phyloP scores from a whole-genome alignment of 1,140 invertebrate genomes.

The Drosophila burlai region DNA sequence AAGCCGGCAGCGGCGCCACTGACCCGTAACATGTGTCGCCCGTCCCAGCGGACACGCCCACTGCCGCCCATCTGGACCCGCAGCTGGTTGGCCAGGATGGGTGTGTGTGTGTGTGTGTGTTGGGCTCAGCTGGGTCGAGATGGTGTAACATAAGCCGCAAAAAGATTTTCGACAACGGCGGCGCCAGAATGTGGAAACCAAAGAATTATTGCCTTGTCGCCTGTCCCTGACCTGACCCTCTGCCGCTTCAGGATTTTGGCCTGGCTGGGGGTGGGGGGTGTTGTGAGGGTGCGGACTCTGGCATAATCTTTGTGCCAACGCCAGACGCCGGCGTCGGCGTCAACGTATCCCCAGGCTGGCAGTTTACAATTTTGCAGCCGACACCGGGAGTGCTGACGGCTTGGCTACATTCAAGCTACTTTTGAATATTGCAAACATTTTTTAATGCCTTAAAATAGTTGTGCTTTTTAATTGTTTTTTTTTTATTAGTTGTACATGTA shows the following conservation, averaged over 20 bases:
- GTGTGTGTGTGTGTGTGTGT: slow-evolving; percentile 3
- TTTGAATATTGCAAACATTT: not conserved
- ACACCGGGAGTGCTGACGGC: not conserved
- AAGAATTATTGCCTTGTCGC: slow-evolving; percentile 78
- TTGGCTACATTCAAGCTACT: slow-evolving; percentile 13
- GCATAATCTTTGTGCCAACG: slow-evolving; percentile 55
- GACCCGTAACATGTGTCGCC: slow-evolving; percentile 77
- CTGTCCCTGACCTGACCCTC: slow-evolving; percentile 71
- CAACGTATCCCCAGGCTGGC: slow-evolving; percentile 66
- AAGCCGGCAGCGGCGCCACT: slow-evolving; percentile 51
- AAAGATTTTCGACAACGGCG: slow-evolving; percentile 75
- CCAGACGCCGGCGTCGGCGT: slow-evolving; percentile 20
- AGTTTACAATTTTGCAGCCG: slow-evolving; percentile 71
- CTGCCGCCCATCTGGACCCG: slow-evolving; percentile 27
- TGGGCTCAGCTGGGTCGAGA: not conserved
- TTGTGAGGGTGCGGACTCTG: not conserved
- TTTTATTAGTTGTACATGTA: too few species aligned
- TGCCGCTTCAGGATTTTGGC: slow-evolving; percentile 36
- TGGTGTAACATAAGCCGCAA: slow-evolving; percentile 76
- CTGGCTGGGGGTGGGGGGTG: not conserved
- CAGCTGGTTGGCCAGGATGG: not conserved
- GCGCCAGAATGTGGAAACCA: slow-evolving; percentile 73
- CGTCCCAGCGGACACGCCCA: slow-evolving; percentile 42
- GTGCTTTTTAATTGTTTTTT: too few species aligned
- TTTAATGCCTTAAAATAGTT: too few species aligned